phyloP scores from a whole-genome alignment of 2,113 vertebrate genomes.

The Nannospalax galili region DNA sequence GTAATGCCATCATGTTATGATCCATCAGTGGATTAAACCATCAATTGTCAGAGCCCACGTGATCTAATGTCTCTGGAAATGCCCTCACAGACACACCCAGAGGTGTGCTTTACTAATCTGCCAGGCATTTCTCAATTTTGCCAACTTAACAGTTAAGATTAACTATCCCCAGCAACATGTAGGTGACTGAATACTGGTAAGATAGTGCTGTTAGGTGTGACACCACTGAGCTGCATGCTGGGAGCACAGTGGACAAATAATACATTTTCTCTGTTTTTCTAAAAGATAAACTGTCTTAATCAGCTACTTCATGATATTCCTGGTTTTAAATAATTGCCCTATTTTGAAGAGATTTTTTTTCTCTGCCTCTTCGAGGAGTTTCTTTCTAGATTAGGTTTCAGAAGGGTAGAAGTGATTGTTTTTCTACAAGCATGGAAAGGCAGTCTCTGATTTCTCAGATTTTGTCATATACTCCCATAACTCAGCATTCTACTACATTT shows the following conservation, averaged over 20 bases:
- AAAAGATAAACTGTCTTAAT: not conserved
- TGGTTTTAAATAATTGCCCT: not conserved
- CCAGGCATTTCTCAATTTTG: not conserved
- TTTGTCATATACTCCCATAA: not conserved
- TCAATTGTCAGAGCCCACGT: not conserved
- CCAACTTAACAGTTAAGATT: not conserved
- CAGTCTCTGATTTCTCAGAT: not conserved
- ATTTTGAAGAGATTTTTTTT: not conserved
- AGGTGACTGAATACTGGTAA: not conserved
- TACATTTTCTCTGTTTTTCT: not conserved
- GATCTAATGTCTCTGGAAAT: not conserved
- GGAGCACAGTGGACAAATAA: not conserved
- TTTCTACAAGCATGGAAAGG: not conserved
- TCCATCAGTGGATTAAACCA: not conserved
- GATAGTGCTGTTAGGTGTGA: not conserved
- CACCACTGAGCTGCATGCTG: not conserved
- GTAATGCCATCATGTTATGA: not conserved
- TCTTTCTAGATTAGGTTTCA: slow-evolving; percentile 21
- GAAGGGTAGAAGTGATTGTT: not conserved
- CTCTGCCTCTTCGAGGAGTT: not conserved
- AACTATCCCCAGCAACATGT: not conserved
- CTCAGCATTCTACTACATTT: not conserved
- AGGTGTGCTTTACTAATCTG: not conserved
- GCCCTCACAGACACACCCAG: not conserved
- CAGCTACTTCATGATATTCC: not conserved